Percentiles rank a stretch among this genome's conserved stretches.
phyloP scores from a whole-genome alignment of 2,113 vertebrate genomes.

The Rana temporaria region DNA sequence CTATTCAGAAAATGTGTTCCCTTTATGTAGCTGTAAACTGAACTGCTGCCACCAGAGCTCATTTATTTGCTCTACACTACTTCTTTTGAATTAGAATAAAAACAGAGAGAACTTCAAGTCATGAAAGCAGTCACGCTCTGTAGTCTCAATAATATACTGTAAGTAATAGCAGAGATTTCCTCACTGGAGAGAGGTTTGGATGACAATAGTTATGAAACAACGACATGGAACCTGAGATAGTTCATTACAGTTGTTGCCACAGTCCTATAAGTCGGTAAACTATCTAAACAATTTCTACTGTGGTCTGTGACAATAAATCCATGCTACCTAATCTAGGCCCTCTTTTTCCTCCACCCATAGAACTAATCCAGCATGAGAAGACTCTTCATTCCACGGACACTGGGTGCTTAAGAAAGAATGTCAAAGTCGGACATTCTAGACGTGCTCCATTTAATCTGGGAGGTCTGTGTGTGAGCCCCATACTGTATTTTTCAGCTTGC shows the following conservation, averaged over 20 bases:
- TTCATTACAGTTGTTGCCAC: slow-evolving; percentile 38
- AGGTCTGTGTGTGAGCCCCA: slow-evolving; percentile 13
- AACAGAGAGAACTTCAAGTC: no score
- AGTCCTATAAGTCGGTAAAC: slow-evolving; percentile 20
- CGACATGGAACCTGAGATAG: slow-evolving; percentile 31
- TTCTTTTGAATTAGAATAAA: no score
- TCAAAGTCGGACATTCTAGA: slow-evolving; percentile 28
- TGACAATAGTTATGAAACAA: slow-evolving; percentile 4
- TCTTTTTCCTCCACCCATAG: slow-evolving; percentile 12
- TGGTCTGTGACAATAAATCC: slow-evolving; percentile 7
- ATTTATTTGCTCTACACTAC: no score
- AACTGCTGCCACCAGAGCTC: no score
- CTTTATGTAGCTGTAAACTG: no score
- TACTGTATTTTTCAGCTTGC: slow-evolving; percentile 16
- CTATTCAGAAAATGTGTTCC: no score
- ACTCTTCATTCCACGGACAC: slow-evolving; percentile 27
- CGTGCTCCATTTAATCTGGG: slow-evolving; percentile 23
- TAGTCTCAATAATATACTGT: no score
- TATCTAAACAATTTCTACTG: slow-evolving; percentile 16
- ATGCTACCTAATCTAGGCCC: slow-evolving; percentile 27
- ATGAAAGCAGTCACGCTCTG: no score
- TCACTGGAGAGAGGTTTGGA: background rate
- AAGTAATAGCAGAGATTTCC: background rate
- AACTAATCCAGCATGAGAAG: slow-evolving; percentile 30
- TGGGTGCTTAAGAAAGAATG: slow-evolving; percentile 18